Conservation (phyloP, 2,797 vertebrate genomes). For the Neosilurus mollespiculum region DNA sequence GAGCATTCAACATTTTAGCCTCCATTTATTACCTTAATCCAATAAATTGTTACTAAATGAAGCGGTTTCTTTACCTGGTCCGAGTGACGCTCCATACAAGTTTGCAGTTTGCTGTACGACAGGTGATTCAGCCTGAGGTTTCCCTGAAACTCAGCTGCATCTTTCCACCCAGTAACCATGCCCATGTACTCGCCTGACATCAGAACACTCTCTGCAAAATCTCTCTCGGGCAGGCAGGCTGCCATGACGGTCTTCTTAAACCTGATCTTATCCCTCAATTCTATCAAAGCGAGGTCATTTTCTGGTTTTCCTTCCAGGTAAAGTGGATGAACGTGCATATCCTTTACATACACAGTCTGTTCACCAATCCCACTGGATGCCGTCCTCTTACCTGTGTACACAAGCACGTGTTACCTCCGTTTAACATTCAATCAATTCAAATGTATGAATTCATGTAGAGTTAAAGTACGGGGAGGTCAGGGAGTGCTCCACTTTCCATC, state of each 20-base stretch:
- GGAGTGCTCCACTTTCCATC: neutral
- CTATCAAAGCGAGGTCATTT: constrained; percentile 73
- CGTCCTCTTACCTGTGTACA: constrained; percentile 64
- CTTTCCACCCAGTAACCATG: constrained; percentile 71
- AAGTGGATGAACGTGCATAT: constrained; percentile 63
- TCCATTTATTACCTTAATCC: neutral
- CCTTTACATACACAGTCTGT: constrained; percentile 57
- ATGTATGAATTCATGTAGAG: neutral
- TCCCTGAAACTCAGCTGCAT: constrained; percentile 49
- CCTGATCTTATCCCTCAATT: constrained; percentile 64
- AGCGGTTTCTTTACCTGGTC: constrained; percentile 43
- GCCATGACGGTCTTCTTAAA: constrained; percentile 55
- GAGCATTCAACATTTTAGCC: neutral
- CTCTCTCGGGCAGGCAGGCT: constrained; percentile 73
- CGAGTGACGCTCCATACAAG: constrained; percentile 63
- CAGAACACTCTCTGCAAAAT: constrained; percentile 73
- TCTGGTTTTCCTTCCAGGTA: constrained; percentile 60
- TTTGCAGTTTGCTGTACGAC: constrained; percentile 61
- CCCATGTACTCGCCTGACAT: constrained; percentile 58
- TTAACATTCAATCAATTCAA: neutral
- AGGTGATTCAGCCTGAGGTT: constrained; percentile 68
- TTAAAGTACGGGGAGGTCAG: too few relatives aligned
- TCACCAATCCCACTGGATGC: constrained; percentile 42
- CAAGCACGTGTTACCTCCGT: neutral
- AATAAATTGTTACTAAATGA: neutral